Evolutionary conservation across 2,113 vertebrate genomes (phyloP), one percentile per base, ranked within the genome.

Genomic region (Lanius collurio): DNA sequence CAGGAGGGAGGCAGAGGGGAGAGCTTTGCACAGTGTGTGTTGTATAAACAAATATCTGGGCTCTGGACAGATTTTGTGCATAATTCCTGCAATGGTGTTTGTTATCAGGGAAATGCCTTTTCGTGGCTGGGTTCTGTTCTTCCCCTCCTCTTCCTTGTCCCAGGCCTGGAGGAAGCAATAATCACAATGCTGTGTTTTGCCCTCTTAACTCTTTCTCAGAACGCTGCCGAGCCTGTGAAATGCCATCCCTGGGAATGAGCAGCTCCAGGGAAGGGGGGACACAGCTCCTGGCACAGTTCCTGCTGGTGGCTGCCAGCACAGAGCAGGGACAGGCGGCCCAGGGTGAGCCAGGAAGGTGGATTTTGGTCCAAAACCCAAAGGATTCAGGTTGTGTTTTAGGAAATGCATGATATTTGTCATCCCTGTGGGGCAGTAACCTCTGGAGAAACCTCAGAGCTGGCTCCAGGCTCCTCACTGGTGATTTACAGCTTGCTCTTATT

Each of bases 51-150:
- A 97, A 65, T 14, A 59, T 68, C 92, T 60, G 59, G 85, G 79
- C 95, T 81, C 87, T 9, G 92, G 89, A 83, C 92, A 92, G 50
- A 83, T 96, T 92, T 27, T 71, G 96, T 80, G 90, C 93, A 63
- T 94, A 94, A 96, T 94, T 95, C 56, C 78, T 74, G 84, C 49
- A 26, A 37, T 73, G 55, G 28, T 95, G 92, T 95, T 97, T 97
- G 96, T 97, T 97, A 97, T 97, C 92, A 94, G 96, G 97, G 97
- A 97, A 97, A 97, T 97, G 95, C 96, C 97, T 97, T 97, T 95
- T 91, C 22, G 7, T 82, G 91, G 89, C 97, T 95, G 97, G 87
- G n/a, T 15, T 94, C 97, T 65, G 23, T 79, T 97, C 92, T 90
- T 95, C 96, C 96, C 93, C 95, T 97, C 95, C 95, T 94, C 90